Evolutionary conservation across 1,140 invertebrate species (phyloP).

Genomic region (Spodoptera litura): DNA sequence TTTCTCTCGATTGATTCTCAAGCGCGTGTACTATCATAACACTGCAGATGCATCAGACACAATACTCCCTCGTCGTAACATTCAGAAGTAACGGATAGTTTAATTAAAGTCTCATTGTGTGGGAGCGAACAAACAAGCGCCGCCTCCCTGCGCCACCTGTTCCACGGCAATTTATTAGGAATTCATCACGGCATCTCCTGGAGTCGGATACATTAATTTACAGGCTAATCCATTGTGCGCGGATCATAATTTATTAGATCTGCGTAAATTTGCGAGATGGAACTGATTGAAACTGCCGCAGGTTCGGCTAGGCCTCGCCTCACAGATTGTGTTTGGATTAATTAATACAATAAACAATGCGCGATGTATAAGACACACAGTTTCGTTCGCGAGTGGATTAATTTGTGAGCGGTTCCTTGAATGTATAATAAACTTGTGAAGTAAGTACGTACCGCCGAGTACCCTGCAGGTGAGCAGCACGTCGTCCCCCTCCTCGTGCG

Average conservation of each 20-base stretch:
- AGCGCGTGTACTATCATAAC: not conserved
- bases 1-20: slow-evolving; percentile 8
- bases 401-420: slow-evolving; percentile 12
- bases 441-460: slow-evolving; percentile 84
- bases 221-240: slow-evolving; percentile 49
- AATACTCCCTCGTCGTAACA: too few relatives aligned
- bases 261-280: slow-evolving; percentile 40
- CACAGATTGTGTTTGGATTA: slow-evolving; percentile 23
- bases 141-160: slow-evolving; percentile 12
- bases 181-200: slow-evolving; percentile 30
- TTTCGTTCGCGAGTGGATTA: slow-evolving; percentile 23
- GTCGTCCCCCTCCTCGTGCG: slow-evolving; percentile 91
- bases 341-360: slow-evolving; percentile 44
- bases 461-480: slow-evolving; percentile 87
- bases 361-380: slow-evolving; percentile 23
- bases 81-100: not conserved
- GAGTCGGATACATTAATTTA: slow-evolving; percentile 48
- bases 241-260: slow-evolving; percentile 53
- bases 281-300: slow-evolving; percentile 42
- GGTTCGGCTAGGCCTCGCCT: not conserved
- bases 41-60: not conserved
- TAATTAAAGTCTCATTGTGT: not conserved
- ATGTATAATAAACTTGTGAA: not conserved
- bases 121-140: not conserved
- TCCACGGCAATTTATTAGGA: slow-evolving; percentile 47